These are phyloP conservation scores for Seira musarum DNA, from an alignment of 2,888 invertebrate genomes.

Conservation along the genomic window DNA sequence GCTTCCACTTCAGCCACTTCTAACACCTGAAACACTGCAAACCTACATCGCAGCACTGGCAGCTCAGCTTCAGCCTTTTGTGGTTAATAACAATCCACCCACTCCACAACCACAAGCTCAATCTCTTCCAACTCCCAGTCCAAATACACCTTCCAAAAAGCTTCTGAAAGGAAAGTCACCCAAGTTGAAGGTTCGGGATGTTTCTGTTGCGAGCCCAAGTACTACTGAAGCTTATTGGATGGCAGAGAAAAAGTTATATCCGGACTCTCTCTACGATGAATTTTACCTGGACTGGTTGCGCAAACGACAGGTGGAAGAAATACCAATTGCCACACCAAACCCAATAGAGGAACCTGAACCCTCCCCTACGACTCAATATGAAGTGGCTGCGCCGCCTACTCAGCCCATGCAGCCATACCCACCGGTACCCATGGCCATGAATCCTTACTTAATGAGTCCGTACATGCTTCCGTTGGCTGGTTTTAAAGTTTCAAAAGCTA, in stretches of 20 bases:
- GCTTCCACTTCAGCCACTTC: slow-evolving; percentile 5
- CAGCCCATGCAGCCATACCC: slow-evolving; percentile 3
- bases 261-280: slow-evolving; percentile 55
- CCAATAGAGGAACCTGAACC: slow-evolving; percentile 16
- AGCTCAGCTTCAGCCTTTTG: slow-evolving; percentile 17
- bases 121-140: neutral
- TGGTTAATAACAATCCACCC: neutral
- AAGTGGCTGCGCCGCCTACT: slow-evolving; percentile 13
- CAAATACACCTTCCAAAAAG: slow-evolving; percentile 8
- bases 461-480: slow-evolving; percentile 44
- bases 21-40: slow-evolving; percentile 26
- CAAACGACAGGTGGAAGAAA: slow-evolving; percentile 33
- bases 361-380: neutral
- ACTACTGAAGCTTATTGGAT: slow-evolving; percentile 34
- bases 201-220: neutral
- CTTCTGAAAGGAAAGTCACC: slow-evolving; percentile 38
- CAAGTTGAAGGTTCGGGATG: slow-evolving; percentile 23
- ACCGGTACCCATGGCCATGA: slow-evolving; percentile 26
- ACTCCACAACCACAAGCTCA: neutral
- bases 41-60: slow-evolving; percentile 33
- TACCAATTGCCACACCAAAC: slow-evolving; percentile 16
- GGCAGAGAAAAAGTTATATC: slow-evolving; percentile 47
- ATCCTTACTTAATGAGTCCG: slow-evolving; percentile 40
- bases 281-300: slow-evolving; percentile 61
- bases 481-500: slow-evolving; percentile 53